Percentiles rank a stretch among this genome's conserved stretches.
phyloP scores from a whole-genome alignment of 2,113 vertebrate genomes.

The Tor tambroides region DNA sequence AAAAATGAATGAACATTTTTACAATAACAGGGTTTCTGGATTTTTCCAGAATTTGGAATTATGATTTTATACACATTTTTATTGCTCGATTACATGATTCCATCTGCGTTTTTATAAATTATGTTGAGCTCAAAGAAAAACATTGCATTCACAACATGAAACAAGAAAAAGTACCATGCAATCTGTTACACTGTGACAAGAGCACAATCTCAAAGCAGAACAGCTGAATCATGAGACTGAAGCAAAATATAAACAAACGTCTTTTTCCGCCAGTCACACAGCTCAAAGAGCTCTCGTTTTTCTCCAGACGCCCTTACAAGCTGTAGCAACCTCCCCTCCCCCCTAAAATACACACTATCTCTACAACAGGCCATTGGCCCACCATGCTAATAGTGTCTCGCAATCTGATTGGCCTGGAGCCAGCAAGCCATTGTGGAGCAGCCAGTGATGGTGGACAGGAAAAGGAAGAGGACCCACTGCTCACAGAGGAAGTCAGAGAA shows the following conservation, averaged over 20 bases:
- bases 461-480: conserved; percentile 89
- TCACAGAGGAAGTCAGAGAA: conserved; percentile 87
- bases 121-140: too few relatives aligned
- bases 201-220: conserved; percentile 22
- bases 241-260: conserved; percentile 43
- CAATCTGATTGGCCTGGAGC: conserved; percentile 80
- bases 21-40: too few relatives aligned
- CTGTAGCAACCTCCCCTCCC: conserved; percentile 30
- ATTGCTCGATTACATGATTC: too few relatives aligned
- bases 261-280: conserved; percentile 40
- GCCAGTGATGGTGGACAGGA: conserved; percentile 84
- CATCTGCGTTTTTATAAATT: too few relatives aligned
- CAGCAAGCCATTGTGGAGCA: conserved; percentile 82
- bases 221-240: conserved; percentile 46
- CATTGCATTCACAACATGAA: not conserved
- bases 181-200: not conserved
- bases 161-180: not conserved
- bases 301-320: conserved; percentile 40
- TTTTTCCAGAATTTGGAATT: too few relatives aligned
- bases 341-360: conserved; percentile 50
- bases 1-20: too few relatives aligned
- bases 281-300: conserved; percentile 41
- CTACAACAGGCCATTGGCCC: conserved; percentile 64
- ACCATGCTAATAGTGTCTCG: conserved; percentile 67
- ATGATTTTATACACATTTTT: too few relatives aligned